phyloP scores from a whole-genome alignment of 2,113 vertebrate genomes.

The Enhydra lutris region DNA sequence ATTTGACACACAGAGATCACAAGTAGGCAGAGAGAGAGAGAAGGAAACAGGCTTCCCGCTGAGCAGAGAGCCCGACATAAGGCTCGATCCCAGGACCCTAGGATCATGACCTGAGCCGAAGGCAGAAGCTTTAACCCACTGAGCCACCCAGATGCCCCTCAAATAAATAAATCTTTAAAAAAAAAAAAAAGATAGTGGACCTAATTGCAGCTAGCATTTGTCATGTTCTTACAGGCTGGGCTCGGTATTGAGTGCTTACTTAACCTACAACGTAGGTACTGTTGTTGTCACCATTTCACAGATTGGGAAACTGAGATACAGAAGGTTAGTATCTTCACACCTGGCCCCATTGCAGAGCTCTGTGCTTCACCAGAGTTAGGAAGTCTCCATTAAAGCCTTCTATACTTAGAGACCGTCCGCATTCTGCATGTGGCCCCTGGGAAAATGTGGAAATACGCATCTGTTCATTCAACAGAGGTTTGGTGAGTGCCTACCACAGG shows the following conservation, averaged over 20 bases:
- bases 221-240: neutral
- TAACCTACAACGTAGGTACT: neutral
- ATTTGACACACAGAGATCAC: too few relatives aligned
- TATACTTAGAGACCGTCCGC: neutral
- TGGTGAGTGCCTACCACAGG: neutral
- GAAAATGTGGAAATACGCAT: neutral
- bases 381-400: neutral
- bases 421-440: neutral
- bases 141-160: too few relatives aligned
- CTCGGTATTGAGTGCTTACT: neutral
- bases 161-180: neutral
- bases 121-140: too few relatives aligned
- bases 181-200: neutral
- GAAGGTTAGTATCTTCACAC: neutral
- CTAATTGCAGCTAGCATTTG: neutral
- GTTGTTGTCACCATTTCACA: neutral
- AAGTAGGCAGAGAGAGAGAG: too few relatives aligned
- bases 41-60: too few relatives aligned
- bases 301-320: neutral
- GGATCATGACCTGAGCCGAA: too few relatives aligned
- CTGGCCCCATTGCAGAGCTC: neutral
- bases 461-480: neutral
- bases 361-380: neutral
- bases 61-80: too few relatives aligned
- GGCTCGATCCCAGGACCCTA: too few relatives aligned